These are phyloP conservation scores for Tauraco erythrolophus DNA, from an alignment of 2,113 vertebrate species.

Conservation along the genomic window DNA sequence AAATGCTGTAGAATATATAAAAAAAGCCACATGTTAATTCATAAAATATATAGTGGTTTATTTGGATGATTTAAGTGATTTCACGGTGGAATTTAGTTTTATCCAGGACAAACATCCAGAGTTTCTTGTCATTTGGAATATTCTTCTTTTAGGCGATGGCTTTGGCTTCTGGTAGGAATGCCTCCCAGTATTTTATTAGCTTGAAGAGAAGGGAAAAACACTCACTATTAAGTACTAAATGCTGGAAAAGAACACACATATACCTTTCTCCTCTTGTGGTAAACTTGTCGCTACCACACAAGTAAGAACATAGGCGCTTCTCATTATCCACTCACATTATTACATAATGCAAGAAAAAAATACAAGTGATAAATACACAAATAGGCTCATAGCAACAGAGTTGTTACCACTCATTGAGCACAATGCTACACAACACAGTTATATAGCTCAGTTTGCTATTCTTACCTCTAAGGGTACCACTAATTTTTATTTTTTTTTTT, in stretches of 20 bases:
- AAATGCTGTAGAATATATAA: conserved; percentile 81
- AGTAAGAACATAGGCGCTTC: neutral
- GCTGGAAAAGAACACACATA: neutral
- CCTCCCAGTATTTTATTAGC: conserved; percentile 99
- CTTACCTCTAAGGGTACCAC: neutral
- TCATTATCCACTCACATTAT: neutral
- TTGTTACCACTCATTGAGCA: neutral
- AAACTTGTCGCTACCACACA: neutral
- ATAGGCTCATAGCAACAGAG: neutral
- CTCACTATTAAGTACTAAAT: neutral
- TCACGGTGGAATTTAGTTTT: conserved; percentile 75
- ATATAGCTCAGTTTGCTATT: neutral
- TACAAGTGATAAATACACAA: neutral
- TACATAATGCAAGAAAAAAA: neutral
- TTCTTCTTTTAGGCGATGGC: conserved; percentile 88
- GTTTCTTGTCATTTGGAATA: conserved; percentile 66
- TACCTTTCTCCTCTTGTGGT: neutral
- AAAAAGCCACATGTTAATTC: conserved; percentile 82
- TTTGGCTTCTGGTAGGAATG: conserved; percentile 98
- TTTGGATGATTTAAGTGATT: conserved; percentile 83
- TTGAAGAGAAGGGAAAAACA: conserved; percentile 67
- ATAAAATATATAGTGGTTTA: conserved; percentile 89
- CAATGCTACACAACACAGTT: neutral
- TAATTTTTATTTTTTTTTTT: neutral
- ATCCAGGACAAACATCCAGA: conserved; percentile 73